These are phyloP conservation scores for Montipora capricornis DNA, from an alignment of 64 coral and sea anemone species.

Conservation along the genomic window DNA sequence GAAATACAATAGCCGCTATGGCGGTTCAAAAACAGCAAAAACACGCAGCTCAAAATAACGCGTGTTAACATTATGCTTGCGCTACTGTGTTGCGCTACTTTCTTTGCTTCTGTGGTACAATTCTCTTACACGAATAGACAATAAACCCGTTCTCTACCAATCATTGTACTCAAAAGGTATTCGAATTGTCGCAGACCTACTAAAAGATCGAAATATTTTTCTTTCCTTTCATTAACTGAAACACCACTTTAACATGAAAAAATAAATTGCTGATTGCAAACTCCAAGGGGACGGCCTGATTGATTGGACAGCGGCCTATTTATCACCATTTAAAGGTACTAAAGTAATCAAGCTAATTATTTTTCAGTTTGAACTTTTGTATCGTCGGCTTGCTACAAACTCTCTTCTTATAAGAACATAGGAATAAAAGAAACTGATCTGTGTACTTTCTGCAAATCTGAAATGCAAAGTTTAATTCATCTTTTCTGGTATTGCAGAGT, in stretches of 20 bases:
- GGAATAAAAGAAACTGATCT: neutral
- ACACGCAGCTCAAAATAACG: too few relatives aligned
- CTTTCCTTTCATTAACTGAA: neutral
- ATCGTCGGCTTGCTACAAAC: slow-evolving; percentile 33
- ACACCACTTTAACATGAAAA: too few relatives aligned
- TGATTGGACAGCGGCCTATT: too few relatives aligned
- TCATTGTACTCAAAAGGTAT: neutral
- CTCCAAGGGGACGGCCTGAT: too few relatives aligned
- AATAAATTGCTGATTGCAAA: too few relatives aligned
- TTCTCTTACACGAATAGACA: neutral
- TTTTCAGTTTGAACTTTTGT: slow-evolving; percentile 44
- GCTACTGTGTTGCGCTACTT: neutral
- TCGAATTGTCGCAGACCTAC: neutral
- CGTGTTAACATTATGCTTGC: too few relatives aligned
- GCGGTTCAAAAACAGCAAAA: neutral
- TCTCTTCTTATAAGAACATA: slow-evolving; percentile 11
- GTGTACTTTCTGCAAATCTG: slow-evolving; percentile 33
- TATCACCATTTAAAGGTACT: too few relatives aligned
- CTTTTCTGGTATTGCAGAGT: slow-evolving; percentile 4
- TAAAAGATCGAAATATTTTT: neutral
- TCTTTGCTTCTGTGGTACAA: neutral
- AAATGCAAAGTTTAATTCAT: slow-evolving; percentile 20
- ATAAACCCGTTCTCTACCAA: neutral
- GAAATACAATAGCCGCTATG: too few relatives aligned
- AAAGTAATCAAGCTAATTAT: neutral